A percentile compares a stretch with the other conserved stretches of the same genome.
phyloP scores from a whole-genome alignment of 2,113 vertebrate genomes.

The Hiodon alosoides region DNA sequence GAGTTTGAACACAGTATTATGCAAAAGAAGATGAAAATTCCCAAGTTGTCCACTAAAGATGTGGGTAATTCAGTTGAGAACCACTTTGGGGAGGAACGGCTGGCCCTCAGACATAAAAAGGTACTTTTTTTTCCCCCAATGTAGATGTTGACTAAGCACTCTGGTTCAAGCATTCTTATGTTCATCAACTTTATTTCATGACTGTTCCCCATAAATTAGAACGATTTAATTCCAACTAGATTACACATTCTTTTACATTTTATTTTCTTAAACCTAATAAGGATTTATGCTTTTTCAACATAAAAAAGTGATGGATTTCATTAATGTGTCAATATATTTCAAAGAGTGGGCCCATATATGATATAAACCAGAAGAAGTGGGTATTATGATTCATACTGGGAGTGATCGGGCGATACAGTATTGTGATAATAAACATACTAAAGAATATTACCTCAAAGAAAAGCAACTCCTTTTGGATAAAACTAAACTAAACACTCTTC shows the following conservation, averaged over 20 bases:
- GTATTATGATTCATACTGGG: too few species aligned
- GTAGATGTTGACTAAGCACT: not conserved
- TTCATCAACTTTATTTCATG: not conserved
- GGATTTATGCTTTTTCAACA: not conserved
- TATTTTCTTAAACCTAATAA: not conserved
- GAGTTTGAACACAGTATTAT: constrained; percentile 97
- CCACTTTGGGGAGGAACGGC: constrained; percentile 87
- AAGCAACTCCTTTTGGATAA: too few species aligned
- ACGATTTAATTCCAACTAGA: not conserved
- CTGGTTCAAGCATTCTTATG: not conserved
- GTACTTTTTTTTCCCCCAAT: constrained; percentile 53
- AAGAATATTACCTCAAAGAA: too few species aligned
- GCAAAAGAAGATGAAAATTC: constrained; percentile 99
- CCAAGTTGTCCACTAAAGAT: constrained; percentile 89
- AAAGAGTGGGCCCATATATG: too few species aligned
- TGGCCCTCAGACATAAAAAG: constrained; percentile 95
- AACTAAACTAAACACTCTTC: too few species aligned
- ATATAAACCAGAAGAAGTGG: too few species aligned
- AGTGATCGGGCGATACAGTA: too few species aligned
- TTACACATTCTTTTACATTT: not conserved
- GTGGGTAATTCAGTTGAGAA: constrained; percentile 85
- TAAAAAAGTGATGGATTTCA: too few species aligned
- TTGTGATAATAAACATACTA: too few species aligned
- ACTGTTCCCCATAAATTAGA: not conserved
- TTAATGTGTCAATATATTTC: too few species aligned